Base-by-base conservation (phyloP, 2,888 invertebrate genomes). In the Oscheius sp. region DNA sequence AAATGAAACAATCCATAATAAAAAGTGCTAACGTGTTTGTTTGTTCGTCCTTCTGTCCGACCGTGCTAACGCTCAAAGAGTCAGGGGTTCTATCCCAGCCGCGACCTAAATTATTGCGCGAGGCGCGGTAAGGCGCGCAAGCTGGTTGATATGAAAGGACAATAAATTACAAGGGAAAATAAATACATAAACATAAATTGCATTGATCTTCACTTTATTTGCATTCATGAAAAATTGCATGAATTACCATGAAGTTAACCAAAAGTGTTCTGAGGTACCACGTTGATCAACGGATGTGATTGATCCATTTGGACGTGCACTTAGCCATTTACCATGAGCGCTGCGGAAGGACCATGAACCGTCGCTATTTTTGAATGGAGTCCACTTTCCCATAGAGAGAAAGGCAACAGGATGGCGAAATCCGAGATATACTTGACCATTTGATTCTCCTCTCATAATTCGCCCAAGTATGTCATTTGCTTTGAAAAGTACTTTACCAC, bases 351-450 rank as follows among this genome's bases (percentile, higher is more conserved):
- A 58, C 58, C 58, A 58, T 2, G 58, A 58, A 18, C 35, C 58
- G 58, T 58, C 58, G 35, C 21, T 16, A 13, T 58, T 58, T 18
- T 13, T 58, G 35, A 58, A 29, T n/a, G 58, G 7, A 5, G 3
- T 58, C 58, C 58, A 58, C 3, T 58, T 18, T 58, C 58, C 58
- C 58, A 58, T 18, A n/a, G n/a, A n/a, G n/a, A n/a, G n/a, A n/a
- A n/a, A n/a, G n/a, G n/a, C n/a, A n/a, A n/a, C n/a, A n/a, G n/a
- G n/a, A n/a, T n/a, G n/a, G n/a, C n/a, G n/a, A n/a, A n/a, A n/a
- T 58, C 25, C 25, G 9, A 9, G 18, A n/a, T 16, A 2, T 25
- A 12, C 25, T 16, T 13, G 58, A 25, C 58, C 58, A 29, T 58
- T 13, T 5, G 58, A 18, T 3, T 25, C 3, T 3, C 7, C 58